phyloP scores from a whole-genome alignment of 2,888 invertebrate species.

The Nephrotoma flavescens region DNA sequence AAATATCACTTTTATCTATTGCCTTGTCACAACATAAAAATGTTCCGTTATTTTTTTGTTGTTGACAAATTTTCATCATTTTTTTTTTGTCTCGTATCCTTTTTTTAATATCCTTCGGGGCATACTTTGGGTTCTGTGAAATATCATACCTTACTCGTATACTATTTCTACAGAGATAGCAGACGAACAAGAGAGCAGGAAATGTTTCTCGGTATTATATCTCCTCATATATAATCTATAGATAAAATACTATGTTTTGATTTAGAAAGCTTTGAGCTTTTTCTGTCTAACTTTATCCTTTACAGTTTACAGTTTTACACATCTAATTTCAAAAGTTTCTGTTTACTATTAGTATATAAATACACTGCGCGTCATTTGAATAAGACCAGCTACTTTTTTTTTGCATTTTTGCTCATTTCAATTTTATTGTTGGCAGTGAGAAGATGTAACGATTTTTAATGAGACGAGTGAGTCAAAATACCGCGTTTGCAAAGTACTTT shows the following conservation, averaged over 20 bases:
- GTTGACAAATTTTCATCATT: not conserved
- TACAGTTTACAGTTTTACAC: not conserved
- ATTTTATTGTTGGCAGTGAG: too few relatives aligned
- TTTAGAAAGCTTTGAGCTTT: not conserved
- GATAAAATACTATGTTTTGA: not conserved
- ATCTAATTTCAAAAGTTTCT: not conserved
- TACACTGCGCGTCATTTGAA: too few relatives aligned
- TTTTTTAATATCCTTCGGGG: not conserved
- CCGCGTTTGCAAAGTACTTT: too few relatives aligned
- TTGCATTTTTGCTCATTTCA: too few relatives aligned
- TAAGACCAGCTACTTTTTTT: too few relatives aligned
- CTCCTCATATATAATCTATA: not conserved
- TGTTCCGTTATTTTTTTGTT: not conserved
- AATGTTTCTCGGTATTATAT: not conserved
- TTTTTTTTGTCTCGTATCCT: not conserved
- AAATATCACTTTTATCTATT: not conserved
- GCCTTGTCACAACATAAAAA: not conserved
- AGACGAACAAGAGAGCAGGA: not conserved
- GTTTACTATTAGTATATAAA: not conserved
- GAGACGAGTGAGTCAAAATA: too few relatives aligned
- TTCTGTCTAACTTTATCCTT: not conserved
- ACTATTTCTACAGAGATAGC: not conserved
- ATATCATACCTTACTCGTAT: not conserved
- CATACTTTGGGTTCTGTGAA: not conserved
- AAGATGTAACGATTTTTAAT: too few relatives aligned